phyloP scores from a whole-genome alignment of 2,113 vertebrate species.

The Festucalex cinctus region DNA sequence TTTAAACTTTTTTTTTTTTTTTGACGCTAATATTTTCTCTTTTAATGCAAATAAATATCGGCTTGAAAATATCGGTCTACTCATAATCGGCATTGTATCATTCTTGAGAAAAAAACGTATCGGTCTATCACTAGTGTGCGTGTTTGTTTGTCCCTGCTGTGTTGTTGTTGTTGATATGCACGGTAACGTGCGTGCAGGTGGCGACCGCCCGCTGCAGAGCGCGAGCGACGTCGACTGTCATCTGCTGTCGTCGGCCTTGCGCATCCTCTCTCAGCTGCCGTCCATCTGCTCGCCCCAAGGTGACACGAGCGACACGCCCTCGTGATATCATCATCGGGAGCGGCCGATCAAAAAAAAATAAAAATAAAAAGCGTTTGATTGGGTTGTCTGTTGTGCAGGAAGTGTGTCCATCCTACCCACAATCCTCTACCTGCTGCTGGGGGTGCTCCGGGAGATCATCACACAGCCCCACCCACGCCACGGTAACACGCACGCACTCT shows the following conservation, averaged over 20 bases:
- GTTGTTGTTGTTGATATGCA: not conserved
- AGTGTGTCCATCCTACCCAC: conserved; percentile 90
- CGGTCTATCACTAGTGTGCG: not conserved
- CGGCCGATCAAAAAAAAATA: too few species aligned
- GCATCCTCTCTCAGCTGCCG: conserved; percentile 86
- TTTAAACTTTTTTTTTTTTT: too few species aligned
- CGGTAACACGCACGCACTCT: conserved; percentile 25
- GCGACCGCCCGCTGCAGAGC: conserved; percentile 66
- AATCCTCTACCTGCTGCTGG: conserved; percentile 84
- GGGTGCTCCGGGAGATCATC: conserved; percentile 83
- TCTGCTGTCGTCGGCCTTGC: conserved; percentile 79
- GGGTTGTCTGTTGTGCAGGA: conserved; percentile 66
- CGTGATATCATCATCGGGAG: not conserved
- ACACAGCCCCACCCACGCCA: conserved; percentile 48
- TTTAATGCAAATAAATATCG: too few species aligned
- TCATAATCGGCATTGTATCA: too few species aligned
- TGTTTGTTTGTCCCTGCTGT: not conserved
- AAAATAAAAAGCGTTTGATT: not conserved
- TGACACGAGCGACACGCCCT: conserved; percentile 51
- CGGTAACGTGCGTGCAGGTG: conserved; percentile 34
- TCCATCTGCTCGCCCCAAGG: conserved; percentile 93
- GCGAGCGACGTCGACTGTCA: conserved; percentile 76
- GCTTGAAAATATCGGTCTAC: too few species aligned
- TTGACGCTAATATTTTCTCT: too few species aligned
- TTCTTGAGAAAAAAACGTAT: too few species aligned